Evolutionary conservation across 2,797 vertebrate genomes (phyloP), one percentile per base, ranked within the genome.

Genomic region (Eulemur albifrons): DNA sequence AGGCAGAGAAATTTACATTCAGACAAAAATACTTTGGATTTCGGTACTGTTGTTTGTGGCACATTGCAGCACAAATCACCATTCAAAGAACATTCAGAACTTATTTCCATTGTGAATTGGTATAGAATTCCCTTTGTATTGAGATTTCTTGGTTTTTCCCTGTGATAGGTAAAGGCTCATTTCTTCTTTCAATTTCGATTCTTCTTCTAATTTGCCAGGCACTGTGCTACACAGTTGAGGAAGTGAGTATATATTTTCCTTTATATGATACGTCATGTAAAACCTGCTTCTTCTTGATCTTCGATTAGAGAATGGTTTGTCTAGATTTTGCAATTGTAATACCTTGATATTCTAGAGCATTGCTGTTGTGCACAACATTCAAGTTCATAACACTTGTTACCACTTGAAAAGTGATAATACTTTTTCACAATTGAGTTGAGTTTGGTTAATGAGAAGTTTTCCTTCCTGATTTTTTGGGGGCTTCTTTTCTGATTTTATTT

Each of bases 1-100:
- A 92, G 45, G 25, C 48, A 83, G 82, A 90, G 50, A 85, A 82
- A 76, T 91, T 87, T 93, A 65, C 67, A 91, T 77, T 38, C 57
- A 92, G 57, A 38, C 18, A 82, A 17, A 82, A 80, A 18, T 32
- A 54, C 40, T 94, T 40, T 48, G 77, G 80, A 83, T 13, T 52
- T 90, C 15, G 69, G 12, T 73, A 69, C 35, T 70, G 0, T 43
- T 90, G 45, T 70, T 79, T 43, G 20, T 35, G 15, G 67, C 32
- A 43, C 72, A 35, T 25, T 40, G 18, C 9, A 23, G 15, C 40
- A 52, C 7, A 76, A 50, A 40, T 25, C 10, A 5, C 18, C 15
- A 40, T 3, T 82, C 25, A 35, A 50, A 54, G n/a, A 50, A 27
- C 40, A 57, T 52, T 48, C 67, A 40, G 65, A 63, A 43, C 5